phyloP scores from a whole-genome alignment of 2,888 invertebrate genomes.

The Ophion ventricosus region DNA sequence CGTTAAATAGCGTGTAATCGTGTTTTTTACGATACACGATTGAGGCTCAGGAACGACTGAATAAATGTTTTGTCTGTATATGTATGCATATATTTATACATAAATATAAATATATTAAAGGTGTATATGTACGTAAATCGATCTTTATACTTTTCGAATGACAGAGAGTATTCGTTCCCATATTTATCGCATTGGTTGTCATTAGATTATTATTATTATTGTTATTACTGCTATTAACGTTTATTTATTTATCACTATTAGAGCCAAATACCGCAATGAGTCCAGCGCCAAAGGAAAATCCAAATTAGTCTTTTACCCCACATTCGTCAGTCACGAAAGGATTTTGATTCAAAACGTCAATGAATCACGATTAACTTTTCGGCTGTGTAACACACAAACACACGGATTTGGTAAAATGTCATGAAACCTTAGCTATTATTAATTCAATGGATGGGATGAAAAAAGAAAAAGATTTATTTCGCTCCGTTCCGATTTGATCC shows the following conservation, averaged over 20 bases:
- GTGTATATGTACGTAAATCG: too few species aligned
- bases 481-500: background rate
- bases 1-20: too few species aligned
- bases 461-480: background rate
- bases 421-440: slow-evolving; percentile 2
- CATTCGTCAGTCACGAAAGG: slow-evolving; percentile 70
- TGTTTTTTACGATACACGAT: too few species aligned
- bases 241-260: slow-evolving; percentile 49
- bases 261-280: slow-evolving; percentile 75
- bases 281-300: slow-evolving; percentile 78
- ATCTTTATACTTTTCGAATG: too few species aligned
- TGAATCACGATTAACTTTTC: slow-evolving; percentile 33
- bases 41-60: too few species aligned
- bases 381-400: slow-evolving; percentile 11
- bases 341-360: slow-evolving; percentile 10
- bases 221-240: background rate
- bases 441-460: background rate
- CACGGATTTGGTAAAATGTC: slow-evolving; percentile 8
- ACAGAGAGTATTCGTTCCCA: too few species aligned
- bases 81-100: background rate
- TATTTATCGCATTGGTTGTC: background rate
- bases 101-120: too few species aligned
- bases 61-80: background rate
- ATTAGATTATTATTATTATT: background rate
- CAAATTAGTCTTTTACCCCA: slow-evolving; percentile 76